Evolutionary conservation across 2,888 invertebrate genomes (phyloP), one percentile per base, ranked within the genome.

Genomic region (Cheilosia pagana): DNA sequence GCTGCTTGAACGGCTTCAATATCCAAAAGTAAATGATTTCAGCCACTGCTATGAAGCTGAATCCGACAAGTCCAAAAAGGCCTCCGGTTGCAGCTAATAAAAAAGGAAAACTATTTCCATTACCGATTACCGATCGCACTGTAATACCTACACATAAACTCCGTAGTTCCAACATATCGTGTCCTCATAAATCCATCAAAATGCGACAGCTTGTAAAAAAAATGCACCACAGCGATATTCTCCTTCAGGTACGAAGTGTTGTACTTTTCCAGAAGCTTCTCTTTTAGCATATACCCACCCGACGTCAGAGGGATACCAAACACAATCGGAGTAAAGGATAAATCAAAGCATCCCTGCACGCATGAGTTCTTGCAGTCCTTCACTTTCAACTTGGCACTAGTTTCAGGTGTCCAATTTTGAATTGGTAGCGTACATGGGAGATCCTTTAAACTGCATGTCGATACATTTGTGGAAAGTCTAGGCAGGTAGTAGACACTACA

Each of bases 81-180:
- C 96, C 97, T 14, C 96, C 96, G 0, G 95, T 95, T 89, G 95
- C 96, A 0, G 96, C 96, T 96, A n/a, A n/a, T 91, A 52, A 93
- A 93, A 3, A 21, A 23, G 12, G 5, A 0, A 5, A 50, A 50
- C 4, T 4, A 14, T 12, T 23, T 14, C 23, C 4, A 50, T 50
- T 3, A 4, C 14, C 1, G 10, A 3, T 4, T 12, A 21, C 50
- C 21, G 21, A 48, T 19, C 10, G 3, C 23, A 23, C 12, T 12
- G 12, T 23, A 12, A 10, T 14, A 94, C 95, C 94, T 92, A 96
- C 96, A 96, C 55, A 96, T 90, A 90, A 96, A 96, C 91, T 96
- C 96, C 0, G 96, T 96, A 21, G 96, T 94, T 48, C 96, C 96
- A 88, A 96, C 96, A 70, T 96, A 93, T 89, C 96, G 95, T 79